Evolutionary conservation across 1,140 invertebrate genomes (phyloP).

Genomic region (Drosophila takahashii): DNA sequence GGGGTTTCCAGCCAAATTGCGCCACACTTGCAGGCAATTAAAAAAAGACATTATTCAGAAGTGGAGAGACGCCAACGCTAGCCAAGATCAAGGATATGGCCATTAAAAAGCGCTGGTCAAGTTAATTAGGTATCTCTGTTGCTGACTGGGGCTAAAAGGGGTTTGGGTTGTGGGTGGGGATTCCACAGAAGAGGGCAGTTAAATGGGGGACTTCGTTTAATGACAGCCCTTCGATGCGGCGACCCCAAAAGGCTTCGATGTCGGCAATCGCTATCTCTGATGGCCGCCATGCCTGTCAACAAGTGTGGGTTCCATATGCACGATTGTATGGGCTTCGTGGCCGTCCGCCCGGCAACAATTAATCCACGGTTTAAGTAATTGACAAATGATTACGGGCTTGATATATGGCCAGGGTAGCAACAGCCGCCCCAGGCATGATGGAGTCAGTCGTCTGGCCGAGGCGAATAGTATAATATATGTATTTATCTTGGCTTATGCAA

Average conservation of each 20-base stretch:
- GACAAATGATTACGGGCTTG: slow-evolving; percentile 78
- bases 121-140: slow-evolving; percentile 32
- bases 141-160: neutral
- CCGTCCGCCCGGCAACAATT: slow-evolving; percentile 59
- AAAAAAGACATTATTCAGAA: slow-evolving; percentile 39
- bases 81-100: slow-evolving; percentile 49
- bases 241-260: slow-evolving; percentile 20
- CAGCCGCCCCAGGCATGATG: slow-evolving; percentile 25
- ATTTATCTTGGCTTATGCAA: slow-evolving; percentile 62
- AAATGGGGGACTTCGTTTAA: slow-evolving; percentile 36
- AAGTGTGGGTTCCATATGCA: slow-evolving; percentile 26
- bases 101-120: slow-evolving; percentile 34
- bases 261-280: slow-evolving; percentile 55
- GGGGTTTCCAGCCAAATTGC: slow-evolving; percentile 22
- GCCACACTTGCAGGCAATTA: slow-evolving; percentile 21
- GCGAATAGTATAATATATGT: slow-evolving; percentile 15
- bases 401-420: slow-evolving; percentile 60
- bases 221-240: slow-evolving; percentile 63
- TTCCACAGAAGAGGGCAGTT: slow-evolving; percentile 26
- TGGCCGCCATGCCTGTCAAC: slow-evolving; percentile 59
- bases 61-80: slow-evolving; percentile 18
- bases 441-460: slow-evolving; percentile 33
- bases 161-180: neutral
- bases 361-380: slow-evolving; percentile 80
- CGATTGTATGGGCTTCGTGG: neutral